Evolutionary conservation across 1,140 invertebrate species (phyloP).

Genomic region (Palaemon carinicauda): DNA sequence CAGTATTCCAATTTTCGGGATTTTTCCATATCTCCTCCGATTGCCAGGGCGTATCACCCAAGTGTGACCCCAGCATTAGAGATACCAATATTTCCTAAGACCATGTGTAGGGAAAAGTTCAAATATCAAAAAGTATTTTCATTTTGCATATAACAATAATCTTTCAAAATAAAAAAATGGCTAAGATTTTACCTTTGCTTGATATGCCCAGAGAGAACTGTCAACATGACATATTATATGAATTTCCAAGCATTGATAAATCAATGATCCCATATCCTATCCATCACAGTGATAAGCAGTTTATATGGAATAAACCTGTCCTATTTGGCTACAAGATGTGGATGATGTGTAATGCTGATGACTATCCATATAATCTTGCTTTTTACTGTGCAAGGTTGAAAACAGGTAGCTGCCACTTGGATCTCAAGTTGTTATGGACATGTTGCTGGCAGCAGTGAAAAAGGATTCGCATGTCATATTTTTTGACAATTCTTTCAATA

Average conservation of each 20-base stretch:
- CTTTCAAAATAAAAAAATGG: not conserved
- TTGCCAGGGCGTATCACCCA: no score
- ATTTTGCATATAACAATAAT: not conserved
- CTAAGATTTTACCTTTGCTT: not conserved
- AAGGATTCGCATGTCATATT: not conserved
- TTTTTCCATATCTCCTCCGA: no score
- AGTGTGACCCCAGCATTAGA: no score
- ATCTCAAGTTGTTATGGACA: not conserved
- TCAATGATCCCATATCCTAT: not conserved
- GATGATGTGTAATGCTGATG: no score
- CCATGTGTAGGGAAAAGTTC: no score
- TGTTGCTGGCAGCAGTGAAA: not conserved
- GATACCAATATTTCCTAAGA: no score
- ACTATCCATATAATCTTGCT: no score
- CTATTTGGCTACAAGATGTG: no score
- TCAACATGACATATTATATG: not conserved
- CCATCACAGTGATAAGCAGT: constrained; percentile 1
- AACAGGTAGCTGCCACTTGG: not conserved
- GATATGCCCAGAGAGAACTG: not conserved
- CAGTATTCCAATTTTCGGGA: no score
- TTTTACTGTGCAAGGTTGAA: not conserved
- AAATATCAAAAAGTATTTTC: not conserved
- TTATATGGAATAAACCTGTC: constrained; percentile 9
- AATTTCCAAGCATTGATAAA: no score
- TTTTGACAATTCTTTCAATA: not conserved